Conservation (phyloP, 2,797 vertebrate genomes). For the Oryzias dopingdopingensis region DNA sequence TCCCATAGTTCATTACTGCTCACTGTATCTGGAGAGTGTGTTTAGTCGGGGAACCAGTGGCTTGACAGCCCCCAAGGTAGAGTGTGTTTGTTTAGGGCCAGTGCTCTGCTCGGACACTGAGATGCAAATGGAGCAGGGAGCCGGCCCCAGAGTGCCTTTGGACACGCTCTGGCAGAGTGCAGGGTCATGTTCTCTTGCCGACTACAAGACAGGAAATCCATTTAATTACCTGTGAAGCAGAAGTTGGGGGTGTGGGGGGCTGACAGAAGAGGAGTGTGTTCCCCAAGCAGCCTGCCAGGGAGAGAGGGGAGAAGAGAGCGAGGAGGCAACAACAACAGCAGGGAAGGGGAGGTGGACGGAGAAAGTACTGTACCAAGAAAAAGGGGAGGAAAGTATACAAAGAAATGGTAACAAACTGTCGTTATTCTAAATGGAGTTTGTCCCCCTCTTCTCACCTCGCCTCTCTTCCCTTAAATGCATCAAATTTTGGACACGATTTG, state of each 20-base stretch:
- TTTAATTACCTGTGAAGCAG: slow-evolving; percentile 99
- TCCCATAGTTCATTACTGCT: slow-evolving; percentile 61
- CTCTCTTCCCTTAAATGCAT: not conserved
- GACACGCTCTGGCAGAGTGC: slow-evolving; percentile 86
- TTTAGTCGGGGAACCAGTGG: slow-evolving; percentile 57
- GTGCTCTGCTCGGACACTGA: slow-evolving; percentile 73
- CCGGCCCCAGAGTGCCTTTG: slow-evolving; percentile 86
- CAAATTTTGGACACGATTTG: slow-evolving; percentile 15
- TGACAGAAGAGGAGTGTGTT: slow-evolving; percentile 92
- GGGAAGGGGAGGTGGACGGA: not conserved
- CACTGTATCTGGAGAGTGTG: slow-evolving; percentile 60
- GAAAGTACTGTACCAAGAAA: slow-evolving; percentile 43
- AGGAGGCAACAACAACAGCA: slow-evolving; percentile 4
- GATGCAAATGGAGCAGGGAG: slow-evolving; percentile 79
- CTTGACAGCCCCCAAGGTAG: slow-evolving; percentile 64
- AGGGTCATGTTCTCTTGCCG: slow-evolving; percentile 92
- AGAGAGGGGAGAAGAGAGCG: slow-evolving; percentile 7
- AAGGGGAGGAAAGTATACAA: slow-evolving; percentile 14
- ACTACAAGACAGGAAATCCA: slow-evolving; percentile 99
- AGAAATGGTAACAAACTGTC: slow-evolving; percentile 13
- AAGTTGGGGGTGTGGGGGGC: slow-evolving; percentile 86
- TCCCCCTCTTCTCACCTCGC: slow-evolving; percentile 7
- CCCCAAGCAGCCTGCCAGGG: slow-evolving; percentile 83
- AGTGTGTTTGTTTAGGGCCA: slow-evolving; percentile 79
- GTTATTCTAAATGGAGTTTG: slow-evolving; percentile 46